Evolutionary conservation across 1,140 invertebrate species (phyloP).

Genomic region (Pristionchus pacificus): DNA sequence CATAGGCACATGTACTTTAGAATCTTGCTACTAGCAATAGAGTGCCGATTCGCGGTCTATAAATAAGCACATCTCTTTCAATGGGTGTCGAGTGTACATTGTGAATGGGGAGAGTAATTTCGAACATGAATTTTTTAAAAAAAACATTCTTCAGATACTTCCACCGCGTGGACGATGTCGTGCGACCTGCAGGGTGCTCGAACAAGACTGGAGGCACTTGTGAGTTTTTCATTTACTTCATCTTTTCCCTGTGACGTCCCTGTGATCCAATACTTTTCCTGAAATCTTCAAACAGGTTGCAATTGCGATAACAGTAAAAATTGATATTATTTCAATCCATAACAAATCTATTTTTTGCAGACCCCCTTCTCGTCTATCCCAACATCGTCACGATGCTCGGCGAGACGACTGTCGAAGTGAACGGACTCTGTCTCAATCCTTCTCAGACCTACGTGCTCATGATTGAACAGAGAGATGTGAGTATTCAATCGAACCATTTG

Average conservation of each 20-base stretch:
- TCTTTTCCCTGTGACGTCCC: constrained; percentile 7
- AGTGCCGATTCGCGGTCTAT: too few relatives aligned
- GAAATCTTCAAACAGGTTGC: neutral
- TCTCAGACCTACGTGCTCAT: constrained; percentile 51
- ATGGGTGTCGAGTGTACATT: too few relatives aligned
- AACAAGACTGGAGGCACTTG: constrained; percentile 57
- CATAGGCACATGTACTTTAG: too few relatives aligned
- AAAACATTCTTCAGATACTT: constrained; percentile 37
- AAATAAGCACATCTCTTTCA: too few relatives aligned
- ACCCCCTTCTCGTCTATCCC: constrained; percentile 54
- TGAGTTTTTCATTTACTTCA: constrained; percentile 24
- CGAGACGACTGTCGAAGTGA: constrained; percentile 54
- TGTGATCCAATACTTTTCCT: neutral
- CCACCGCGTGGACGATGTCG: constrained; percentile 53
- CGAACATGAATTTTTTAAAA: too few relatives aligned
- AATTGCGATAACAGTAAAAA: too few relatives aligned
- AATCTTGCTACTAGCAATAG: too few relatives aligned
- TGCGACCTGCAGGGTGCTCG: constrained; percentile 53
- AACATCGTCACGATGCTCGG: constrained; percentile 57
- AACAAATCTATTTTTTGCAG: constrained; percentile 24
- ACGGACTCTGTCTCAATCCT: constrained; percentile 51
- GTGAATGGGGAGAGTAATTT: too few relatives aligned
- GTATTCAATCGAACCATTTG: neutral
- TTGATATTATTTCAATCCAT: too few relatives aligned
- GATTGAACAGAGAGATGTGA: constrained; percentile 53